phyloP scores from a whole-genome alignment of 2,113 vertebrate species.

The Capreolus pygargus region DNA sequence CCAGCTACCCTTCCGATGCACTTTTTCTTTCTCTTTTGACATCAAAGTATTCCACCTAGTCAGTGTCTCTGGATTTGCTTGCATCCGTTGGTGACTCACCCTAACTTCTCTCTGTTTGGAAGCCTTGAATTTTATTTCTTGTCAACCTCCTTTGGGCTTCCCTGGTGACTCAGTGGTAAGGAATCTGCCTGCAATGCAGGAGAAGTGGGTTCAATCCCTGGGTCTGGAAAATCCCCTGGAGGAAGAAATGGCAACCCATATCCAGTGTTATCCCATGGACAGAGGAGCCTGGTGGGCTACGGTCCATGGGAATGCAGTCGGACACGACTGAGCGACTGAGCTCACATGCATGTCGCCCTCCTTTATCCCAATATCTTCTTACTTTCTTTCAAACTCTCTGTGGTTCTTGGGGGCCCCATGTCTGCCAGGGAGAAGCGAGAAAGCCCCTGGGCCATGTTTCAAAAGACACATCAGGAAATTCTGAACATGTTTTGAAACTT shows the following conservation, averaged over 20 bases:
- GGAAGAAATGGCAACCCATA: background rate
- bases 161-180: background rate
- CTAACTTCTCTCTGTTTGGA: background rate
- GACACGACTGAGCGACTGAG: background rate
- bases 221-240: background rate
- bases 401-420: background rate
- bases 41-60: background rate
- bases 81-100: background rate
- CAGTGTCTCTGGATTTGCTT: background rate
- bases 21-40: background rate
- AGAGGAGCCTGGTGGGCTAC: background rate
- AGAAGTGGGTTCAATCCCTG: background rate
- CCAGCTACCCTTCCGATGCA: background rate
- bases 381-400: background rate
- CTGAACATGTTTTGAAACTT: slow-evolving; percentile 48
- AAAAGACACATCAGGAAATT: slow-evolving; percentile 60
- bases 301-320: background rate
- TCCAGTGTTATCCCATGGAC: background rate
- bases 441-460: slow-evolving; percentile 40
- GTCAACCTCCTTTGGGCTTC: background rate
- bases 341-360: background rate
- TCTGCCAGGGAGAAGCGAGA: background rate
- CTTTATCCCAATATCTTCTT: background rate
- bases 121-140: background rate
- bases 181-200: background rate